Base-by-base conservation (phyloP, 2,113 vertebrate species). In the Poeciliopsis occidentalis region DNA sequence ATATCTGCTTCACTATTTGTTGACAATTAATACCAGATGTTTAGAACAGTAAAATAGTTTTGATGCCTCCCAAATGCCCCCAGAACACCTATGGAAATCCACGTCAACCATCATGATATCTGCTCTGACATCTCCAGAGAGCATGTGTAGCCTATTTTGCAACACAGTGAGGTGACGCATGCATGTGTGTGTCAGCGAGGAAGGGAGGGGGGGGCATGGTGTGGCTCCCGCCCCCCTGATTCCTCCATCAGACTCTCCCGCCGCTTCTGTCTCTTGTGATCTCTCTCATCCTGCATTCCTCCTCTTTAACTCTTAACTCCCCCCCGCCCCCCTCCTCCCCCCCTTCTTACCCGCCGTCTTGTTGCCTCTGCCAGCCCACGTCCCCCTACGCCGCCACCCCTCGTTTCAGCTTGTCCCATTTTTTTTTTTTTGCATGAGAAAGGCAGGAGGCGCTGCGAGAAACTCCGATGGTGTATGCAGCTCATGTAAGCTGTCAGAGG, bases 131-230 rank as follows among this genome's bases (percentile, higher is more conserved):
- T 90, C 89, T 90, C 76, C 80, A 29, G 29, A 75, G 90, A 91
- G 87, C 85, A 82, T 87, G 87, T 84, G 91, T 63, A 90, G 85
- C 82, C 90, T 85, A 81, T 85, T 92, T 89, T 91, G 83, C 84
- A 86, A 89, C 84, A 88, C 69, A 62, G 83, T 83, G 87, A 87
- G 89, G 84, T 93, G 90, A 91, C 89, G 89, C 92, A 86, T 87
- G 88, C 77, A 82, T 90, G 86, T 73, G 78, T 19, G 1, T 47
- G 44, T 12, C 10, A 37, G 34, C 0, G 10, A 12, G 83, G 80
- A 13, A 47, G 73, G 85, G 80, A 2, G 29, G 29, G 1, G 29
- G 29, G 29, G 29, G 29, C 1, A 62, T 90, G 87, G 89, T 87
- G 22, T 60, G 29, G 64, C 74, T 67, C 67, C 69, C 60, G 57